These are phyloP conservation scores for Pollimyrus isidori DNA, from an alignment of 2,113 vertebrate genomes.

Conservation along the genomic window DNA sequence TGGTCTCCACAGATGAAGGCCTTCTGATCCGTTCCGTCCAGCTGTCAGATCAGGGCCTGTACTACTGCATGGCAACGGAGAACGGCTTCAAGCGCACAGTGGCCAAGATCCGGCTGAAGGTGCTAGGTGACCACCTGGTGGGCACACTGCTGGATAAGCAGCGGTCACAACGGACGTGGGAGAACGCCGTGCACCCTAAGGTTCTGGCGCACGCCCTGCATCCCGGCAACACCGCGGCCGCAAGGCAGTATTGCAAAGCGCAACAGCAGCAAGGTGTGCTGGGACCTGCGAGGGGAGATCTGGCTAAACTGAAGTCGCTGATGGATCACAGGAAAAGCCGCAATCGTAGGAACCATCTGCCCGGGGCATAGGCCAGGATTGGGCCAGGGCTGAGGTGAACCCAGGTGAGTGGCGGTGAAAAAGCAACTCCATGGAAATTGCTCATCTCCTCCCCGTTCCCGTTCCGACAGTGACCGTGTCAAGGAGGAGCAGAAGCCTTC, in stretches of 20 bases:
- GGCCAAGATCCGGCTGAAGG: slow-evolving; percentile 85
- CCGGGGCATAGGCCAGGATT: slow-evolving; percentile 59
- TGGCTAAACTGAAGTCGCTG: slow-evolving; percentile 87
- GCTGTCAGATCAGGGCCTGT: slow-evolving; percentile 79
- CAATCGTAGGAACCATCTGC: slow-evolving; percentile 80
- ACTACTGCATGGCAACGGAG: slow-evolving; percentile 90
- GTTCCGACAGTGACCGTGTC: slow-evolving; percentile 3
- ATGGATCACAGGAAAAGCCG: slow-evolving; percentile 88
- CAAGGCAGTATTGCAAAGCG: slow-evolving; percentile 92
- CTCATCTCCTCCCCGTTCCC: slow-evolving; percentile 10
- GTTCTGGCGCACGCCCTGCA: slow-evolving; percentile 75
- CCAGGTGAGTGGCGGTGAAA: background rate
- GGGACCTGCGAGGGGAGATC: slow-evolving; percentile 73
- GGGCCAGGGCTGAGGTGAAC: background rate
- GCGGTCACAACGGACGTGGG: slow-evolving; percentile 78
- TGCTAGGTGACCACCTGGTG: slow-evolving; percentile 76
- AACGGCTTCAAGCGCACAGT: slow-evolving; percentile 92
- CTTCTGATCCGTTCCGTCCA: slow-evolving; percentile 84
- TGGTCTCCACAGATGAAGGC: slow-evolving; percentile 81
- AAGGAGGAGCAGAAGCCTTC: slow-evolving; percentile 13
- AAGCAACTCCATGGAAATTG: background rate
- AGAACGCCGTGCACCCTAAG: slow-evolving; percentile 75
- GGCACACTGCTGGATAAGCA: slow-evolving; percentile 74
- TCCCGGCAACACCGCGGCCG: slow-evolving; percentile 78
- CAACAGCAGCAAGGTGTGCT: slow-evolving; percentile 69